These are phyloP conservation scores for Meandrina meandrites DNA, from an alignment of 92 coral and sea anemone genomes.

Conservation along the genomic window DNA sequence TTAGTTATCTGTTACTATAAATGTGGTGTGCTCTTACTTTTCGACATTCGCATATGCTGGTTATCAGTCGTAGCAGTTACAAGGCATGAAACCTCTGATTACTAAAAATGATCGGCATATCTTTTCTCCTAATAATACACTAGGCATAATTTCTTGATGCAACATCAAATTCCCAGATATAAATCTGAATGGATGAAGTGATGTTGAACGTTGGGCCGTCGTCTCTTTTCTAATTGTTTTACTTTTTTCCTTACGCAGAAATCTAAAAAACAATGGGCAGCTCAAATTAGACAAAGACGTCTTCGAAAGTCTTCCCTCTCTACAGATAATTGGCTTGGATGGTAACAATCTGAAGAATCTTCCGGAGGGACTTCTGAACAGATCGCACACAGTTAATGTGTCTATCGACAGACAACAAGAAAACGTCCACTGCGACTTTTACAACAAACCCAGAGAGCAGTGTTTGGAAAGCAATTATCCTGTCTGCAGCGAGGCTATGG, in stretches of 20 bases:
- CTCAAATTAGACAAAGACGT: slow-evolving; percentile 65
- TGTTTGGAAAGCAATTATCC: slow-evolving; percentile 61
- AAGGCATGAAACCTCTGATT: background rate
- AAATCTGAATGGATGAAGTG: too few species aligned
- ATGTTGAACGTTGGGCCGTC: too few species aligned
- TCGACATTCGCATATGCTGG: too few species aligned
- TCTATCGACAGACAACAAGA: slow-evolving; percentile 65
- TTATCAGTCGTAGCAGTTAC: background rate
- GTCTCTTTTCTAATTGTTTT: background rate
- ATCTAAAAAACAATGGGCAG: slow-evolving; percentile 72
- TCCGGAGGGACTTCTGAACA: slow-evolving; percentile 59
- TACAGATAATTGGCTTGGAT: slow-evolving; percentile 53
- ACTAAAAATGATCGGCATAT: background rate
- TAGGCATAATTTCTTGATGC: too few species aligned
- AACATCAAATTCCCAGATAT: too few species aligned
- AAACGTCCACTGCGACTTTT: slow-evolving; percentile 74
- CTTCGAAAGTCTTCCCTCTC: slow-evolving; percentile 57
- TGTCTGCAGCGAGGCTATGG: slow-evolving; percentile 59
- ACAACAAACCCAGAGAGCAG: slow-evolving; percentile 66
- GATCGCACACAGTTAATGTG: slow-evolving; percentile 60
- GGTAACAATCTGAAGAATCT: slow-evolving; percentile 54
- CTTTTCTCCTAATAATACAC: background rate
- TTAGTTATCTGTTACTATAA: background rate
- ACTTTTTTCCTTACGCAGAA: slow-evolving; percentile 46
- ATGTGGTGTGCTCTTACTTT: background rate